phyloP scores from a whole-genome alignment of 92 coral and sea anemone species.

The Phenganax stokvisi region DNA sequence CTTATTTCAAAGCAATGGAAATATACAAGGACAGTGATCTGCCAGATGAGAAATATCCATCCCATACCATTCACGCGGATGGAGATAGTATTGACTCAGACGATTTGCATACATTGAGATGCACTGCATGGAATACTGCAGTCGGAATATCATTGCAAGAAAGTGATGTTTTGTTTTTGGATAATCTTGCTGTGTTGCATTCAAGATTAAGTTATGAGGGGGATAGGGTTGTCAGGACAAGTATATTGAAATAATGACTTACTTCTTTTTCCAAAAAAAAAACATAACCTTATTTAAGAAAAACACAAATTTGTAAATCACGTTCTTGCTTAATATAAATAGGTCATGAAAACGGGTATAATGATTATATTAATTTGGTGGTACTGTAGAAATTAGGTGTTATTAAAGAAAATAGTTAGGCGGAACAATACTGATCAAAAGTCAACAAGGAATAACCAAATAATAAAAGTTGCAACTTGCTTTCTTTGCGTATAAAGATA shows the following conservation, averaged over 20 bases:
- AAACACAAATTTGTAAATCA: no score
- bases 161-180: constrained; percentile 27
- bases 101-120: constrained; percentile 22
- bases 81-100: background rate
- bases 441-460: no score
- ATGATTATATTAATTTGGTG: no score
- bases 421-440: no score
- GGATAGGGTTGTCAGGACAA: constrained; percentile 22
- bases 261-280: no score
- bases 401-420: no score
- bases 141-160: constrained; percentile 21
- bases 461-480: no score
- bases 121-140: constrained; percentile 17
- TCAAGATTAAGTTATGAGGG: constrained; percentile 27
- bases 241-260: constrained; percentile 15
- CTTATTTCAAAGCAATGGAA: constrained; percentile 21
- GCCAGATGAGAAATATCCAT: constrained; percentile 30
- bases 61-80: constrained; percentile 18
- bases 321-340: no score
- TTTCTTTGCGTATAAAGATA: no score
- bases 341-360: no score
- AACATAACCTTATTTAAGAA: no score
- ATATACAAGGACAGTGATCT: constrained; percentile 23
- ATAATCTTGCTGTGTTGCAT: constrained; percentile 25
- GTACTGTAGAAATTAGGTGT: no score